Evolutionary conservation across 2,797 vertebrate species (phyloP).

Genomic region (Capromys pilorides): DNA sequence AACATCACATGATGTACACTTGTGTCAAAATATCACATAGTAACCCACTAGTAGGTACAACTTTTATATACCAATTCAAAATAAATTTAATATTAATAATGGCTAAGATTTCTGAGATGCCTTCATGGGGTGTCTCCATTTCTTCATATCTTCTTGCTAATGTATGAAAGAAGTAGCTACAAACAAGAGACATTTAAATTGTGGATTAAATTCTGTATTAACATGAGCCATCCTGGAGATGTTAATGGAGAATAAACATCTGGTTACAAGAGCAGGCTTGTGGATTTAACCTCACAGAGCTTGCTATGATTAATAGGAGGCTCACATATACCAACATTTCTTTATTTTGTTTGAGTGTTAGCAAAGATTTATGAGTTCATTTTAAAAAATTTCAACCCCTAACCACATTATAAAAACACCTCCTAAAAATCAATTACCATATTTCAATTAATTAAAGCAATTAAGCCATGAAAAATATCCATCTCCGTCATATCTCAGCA

Average conservation of each 20-base stretch:
- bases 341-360: slow-evolving; percentile 44
- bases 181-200: neutral
- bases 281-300: neutral
- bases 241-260: neutral
- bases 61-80: neutral
- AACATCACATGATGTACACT: neutral
- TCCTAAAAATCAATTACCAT: slow-evolving; percentile 48
- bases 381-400: slow-evolving; percentile 24
- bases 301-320: neutral
- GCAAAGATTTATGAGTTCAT: slow-evolving; percentile 40
- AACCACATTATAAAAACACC: slow-evolving; percentile 33
- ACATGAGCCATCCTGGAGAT: neutral
- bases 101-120: neutral
- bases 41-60: neutral
- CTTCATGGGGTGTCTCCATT: neutral
- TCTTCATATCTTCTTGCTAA: neutral
- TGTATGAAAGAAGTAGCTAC: neutral
- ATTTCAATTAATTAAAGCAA: slow-evolving; percentile 63
- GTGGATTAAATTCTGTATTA: neutral
- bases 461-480: slow-evolving; percentile 60
- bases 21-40: neutral
- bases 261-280: neutral
- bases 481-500: slow-evolving; percentile 63
- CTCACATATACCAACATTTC: neutral
- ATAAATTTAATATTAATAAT: neutral